Percentiles rank a stretch among this genome's conserved stretches.
Conservation (phyloP, 2,113 vertebrate genomes). For the Siniperca chuatsi region DNA sequence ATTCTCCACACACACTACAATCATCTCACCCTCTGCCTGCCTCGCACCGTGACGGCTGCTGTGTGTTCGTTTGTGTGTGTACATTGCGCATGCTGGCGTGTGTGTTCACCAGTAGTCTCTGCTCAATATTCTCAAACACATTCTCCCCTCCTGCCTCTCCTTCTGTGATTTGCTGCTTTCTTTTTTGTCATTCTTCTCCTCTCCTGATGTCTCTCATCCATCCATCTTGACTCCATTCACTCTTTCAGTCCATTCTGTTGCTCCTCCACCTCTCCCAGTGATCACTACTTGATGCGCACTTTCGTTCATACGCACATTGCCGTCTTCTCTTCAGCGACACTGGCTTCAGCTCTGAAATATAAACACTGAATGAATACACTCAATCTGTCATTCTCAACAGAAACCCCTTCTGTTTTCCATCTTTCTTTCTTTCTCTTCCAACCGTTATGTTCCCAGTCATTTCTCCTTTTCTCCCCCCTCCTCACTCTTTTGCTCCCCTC, state of each 20-base stretch:
- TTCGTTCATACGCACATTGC: slow-evolving; percentile 20
- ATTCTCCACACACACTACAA: slow-evolving; percentile 65
- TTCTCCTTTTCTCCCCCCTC: slow-evolving; percentile 43
- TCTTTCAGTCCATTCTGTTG: slow-evolving; percentile 30
- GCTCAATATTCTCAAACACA: slow-evolving; percentile 55
- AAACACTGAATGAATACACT: slow-evolving; percentile 42
- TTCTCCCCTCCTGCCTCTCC: slow-evolving; percentile 18
- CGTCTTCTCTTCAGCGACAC: slow-evolving; percentile 3
- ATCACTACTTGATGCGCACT: slow-evolving; percentile 68
- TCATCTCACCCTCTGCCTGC: slow-evolving; percentile 67
- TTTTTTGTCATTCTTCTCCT: slow-evolving; percentile 46
- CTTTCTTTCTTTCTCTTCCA: slow-evolving; percentile 38
- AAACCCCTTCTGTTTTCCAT: slow-evolving; percentile 38
- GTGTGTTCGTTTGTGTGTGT: slow-evolving; percentile 30
- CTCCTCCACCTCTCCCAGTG: slow-evolving; percentile 21
- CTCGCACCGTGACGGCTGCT: slow-evolving; percentile 57
- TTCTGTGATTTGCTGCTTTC: slow-evolving; percentile 23
- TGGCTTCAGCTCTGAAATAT: slow-evolving; percentile 32
- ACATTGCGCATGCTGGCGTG: slow-evolving; percentile 49
- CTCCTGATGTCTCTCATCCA: slow-evolving; percentile 45
- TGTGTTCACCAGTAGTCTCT: slow-evolving; percentile 43
- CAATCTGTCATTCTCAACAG: slow-evolving; percentile 29
- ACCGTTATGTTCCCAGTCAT: slow-evolving; percentile 64
- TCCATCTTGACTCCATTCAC: slow-evolving; percentile 64
- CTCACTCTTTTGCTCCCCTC: slow-evolving; percentile 76